Percentiles rank a stretch among this genome's conserved stretches.
These are phyloP conservation scores for Mycalesis mineus DNA, from an alignment of 2,888 invertebrate species.

Conservation along the genomic window DNA sequence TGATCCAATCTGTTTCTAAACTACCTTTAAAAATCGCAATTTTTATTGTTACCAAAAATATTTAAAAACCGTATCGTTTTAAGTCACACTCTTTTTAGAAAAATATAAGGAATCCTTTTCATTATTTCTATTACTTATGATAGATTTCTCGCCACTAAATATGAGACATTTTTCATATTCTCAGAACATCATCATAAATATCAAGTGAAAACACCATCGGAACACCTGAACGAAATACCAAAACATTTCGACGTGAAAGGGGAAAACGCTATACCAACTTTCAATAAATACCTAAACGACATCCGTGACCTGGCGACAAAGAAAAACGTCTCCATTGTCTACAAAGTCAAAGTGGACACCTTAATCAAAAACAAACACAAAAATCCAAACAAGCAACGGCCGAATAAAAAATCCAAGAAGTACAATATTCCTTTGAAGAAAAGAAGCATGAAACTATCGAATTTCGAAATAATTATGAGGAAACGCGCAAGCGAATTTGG, in stretches of 20 bases:
- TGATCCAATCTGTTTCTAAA: no score
- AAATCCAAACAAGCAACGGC: conserved; percentile 29
- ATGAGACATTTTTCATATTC: no score
- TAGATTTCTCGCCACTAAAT: no score
- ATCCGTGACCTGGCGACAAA: conserved; percentile 49
- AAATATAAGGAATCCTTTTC: no score
- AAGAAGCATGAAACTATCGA: conserved; percentile 62
- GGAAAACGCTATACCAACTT: conserved; percentile 40
- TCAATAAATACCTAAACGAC: conserved; percentile 47
- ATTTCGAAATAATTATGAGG: conserved; percentile 55
- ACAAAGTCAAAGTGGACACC: conserved; percentile 54
- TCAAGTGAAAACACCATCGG: conserved; percentile 30
- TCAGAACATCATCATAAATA: conserved; percentile 34
- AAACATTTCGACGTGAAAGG: conserved; percentile 50
- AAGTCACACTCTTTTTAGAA: no score
- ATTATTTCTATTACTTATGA: no score
- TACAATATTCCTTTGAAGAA: conserved; percentile 64
- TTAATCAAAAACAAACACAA: conserved; percentile 29
- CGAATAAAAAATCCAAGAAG: conserved; percentile 52
- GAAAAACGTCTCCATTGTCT: conserved; percentile 48
- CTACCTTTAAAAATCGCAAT: no score
- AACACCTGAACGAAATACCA: conserved; percentile 49
- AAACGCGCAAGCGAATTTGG: conserved; percentile 44
- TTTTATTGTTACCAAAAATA: no score
- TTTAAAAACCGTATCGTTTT: no score